phyloP scores from a whole-genome alignment of 2,113 vertebrate genomes.

The Lamprologus tigripictilis region DNA sequence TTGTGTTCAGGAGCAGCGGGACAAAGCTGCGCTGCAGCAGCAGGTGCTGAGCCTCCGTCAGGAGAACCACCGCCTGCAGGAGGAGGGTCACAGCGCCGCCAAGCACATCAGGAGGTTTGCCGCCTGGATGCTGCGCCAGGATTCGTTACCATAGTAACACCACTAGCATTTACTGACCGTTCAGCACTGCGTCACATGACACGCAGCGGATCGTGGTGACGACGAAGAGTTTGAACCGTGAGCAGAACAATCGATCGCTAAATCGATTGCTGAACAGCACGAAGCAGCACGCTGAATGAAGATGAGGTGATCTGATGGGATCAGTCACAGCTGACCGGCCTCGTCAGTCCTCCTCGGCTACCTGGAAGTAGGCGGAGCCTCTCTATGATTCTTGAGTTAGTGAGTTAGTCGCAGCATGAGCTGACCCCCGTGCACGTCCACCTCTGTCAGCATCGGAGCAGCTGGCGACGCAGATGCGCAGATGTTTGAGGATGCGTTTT shows the following conservation, averaged over 20 bases:
- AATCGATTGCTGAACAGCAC: background rate
- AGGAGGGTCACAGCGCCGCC: background rate
- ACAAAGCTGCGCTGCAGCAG: background rate
- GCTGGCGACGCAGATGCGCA: background rate
- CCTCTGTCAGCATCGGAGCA: background rate
- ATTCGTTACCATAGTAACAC: background rate
- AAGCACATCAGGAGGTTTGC: background rate
- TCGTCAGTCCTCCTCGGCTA: background rate
- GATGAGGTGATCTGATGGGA: background rate
- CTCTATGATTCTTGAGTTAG: background rate
- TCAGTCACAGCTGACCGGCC: background rate
- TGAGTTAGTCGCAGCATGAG: background rate
- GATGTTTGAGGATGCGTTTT: background rate
- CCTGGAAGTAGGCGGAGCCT: background rate
- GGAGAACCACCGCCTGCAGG: background rate
- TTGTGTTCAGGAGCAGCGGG: background rate
- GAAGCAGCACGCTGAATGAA: background rate
- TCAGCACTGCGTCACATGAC: background rate
- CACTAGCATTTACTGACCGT: background rate
- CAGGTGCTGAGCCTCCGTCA: background rate
- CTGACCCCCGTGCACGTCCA: background rate
- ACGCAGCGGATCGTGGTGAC: background rate
- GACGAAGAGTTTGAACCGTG: background rate
- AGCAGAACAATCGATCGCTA: background rate
- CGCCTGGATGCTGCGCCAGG: background rate